Conservation (phyloP, 2,113 vertebrate genomes). For the Mesoclemmys tuberculata region DNA sequence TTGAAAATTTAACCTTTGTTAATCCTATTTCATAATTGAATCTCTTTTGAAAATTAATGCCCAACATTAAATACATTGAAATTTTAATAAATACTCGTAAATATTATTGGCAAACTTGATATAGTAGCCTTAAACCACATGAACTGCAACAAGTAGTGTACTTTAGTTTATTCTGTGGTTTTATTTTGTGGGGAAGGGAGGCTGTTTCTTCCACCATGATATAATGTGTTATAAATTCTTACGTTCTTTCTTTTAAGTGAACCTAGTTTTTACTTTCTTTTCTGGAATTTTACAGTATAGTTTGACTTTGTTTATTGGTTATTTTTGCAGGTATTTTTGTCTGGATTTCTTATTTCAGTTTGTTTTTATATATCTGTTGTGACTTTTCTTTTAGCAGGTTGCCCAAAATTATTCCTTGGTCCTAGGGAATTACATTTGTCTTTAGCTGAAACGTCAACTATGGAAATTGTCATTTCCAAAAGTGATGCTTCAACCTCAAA, state of each 20-base stretch:
- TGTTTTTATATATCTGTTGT: background rate
- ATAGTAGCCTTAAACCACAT: background rate
- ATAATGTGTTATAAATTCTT: background rate
- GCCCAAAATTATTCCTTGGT: background rate
- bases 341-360: background rate
- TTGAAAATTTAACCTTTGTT: background rate
- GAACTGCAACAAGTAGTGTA: background rate
- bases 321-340: background rate
- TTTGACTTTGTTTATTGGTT: background rate
- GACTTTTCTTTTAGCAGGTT: background rate
- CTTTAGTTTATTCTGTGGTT: background rate
- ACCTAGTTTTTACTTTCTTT: background rate
- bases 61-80: background rate
- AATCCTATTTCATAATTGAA: background rate
- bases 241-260: background rate
- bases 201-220: background rate
- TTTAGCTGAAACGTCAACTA: background rate
- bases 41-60: background rate
- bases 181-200: background rate
- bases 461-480: background rate
- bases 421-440: background rate
- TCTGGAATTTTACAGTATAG: background rate
- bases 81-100: background rate
- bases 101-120: background rate
- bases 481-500: background rate